Base-by-base conservation (phyloP, 2,113 vertebrate species). In the Ceratotherium simum region DNA sequence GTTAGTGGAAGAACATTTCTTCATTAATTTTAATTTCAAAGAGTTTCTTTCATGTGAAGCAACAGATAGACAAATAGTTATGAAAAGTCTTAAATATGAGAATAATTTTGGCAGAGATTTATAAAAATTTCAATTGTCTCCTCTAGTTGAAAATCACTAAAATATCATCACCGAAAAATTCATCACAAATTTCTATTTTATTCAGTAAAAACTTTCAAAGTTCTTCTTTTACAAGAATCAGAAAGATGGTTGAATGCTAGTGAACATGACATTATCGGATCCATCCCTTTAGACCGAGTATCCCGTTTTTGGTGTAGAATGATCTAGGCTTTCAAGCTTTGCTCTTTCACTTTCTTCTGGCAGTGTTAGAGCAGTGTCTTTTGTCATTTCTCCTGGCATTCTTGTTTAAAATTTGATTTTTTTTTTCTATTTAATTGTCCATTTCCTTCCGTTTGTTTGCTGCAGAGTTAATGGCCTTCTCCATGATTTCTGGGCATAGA, bases 21-120 rank as follows among this genome's bases (percentile, higher is more conserved):
- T 64, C 60, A 80, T 62, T 88, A 90, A 39, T 87, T 90, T 81
- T 70, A 81, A 65, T 96, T 93, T 88, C 58, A 21, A 67, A 95
- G 82, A 60, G 20, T 84, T 92, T 96, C 56, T 91, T 91, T 62
- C 90, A 36, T 36, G 39, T 2, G 33, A 65, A 95, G 80, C 14
- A 65, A 88, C 51, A 69, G 85, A 39, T 67, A 76, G 20, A 89
- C 58, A 83, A 48, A 86, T 39, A 31, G 89, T 80, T 84, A 27
- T 6, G 78, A 91, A 95, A 87, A 72, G 33, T 76, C 67, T 96
- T 93, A 42, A 67, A 21, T 16, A 11, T 25, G 54, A 96, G 80
- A 42, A 84, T 80, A 73, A 48, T 91, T 95, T 96, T 78, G 87
- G 90, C 58, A 86, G 9, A 69, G 67, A 83, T 23, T 64, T 82